Conservation (phyloP, 2,797 vertebrate species). For the Urosaurus nigricauda region DNA sequence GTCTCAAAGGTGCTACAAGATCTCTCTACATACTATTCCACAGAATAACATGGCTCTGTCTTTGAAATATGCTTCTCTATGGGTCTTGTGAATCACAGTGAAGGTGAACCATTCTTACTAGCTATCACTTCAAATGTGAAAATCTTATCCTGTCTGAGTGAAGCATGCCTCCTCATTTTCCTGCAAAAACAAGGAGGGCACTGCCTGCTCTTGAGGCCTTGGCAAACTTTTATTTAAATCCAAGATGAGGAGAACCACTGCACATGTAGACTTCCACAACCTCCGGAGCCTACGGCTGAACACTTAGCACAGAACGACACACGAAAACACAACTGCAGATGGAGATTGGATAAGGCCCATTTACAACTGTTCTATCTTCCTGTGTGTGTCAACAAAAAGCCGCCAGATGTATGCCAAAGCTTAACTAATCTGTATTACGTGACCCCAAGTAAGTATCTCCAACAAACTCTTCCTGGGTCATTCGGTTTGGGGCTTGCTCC, state of each 20-base stretch:
- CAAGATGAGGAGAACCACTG: background rate
- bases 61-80: background rate
- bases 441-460: background rate
- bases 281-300: background rate
- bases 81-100: background rate
- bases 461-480: background rate
- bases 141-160: background rate
- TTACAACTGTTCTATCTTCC: slow-evolving; percentile 7
- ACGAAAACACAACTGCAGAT: background rate
- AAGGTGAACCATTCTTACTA: background rate
- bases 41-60: too few relatives aligned
- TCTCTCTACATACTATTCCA: too few relatives aligned
- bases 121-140: background rate
- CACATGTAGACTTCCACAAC: background rate
- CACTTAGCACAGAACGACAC: too few relatives aligned
- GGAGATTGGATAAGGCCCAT: background rate
- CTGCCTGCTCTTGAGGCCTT: background rate
- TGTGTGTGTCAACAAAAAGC: background rate
- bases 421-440: slow-evolving; percentile 39
- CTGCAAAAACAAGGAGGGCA: background rate
- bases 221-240: background rate
- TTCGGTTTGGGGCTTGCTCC: background rate
- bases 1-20: too few relatives aligned
- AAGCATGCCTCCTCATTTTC: background rate
- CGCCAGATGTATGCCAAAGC: slow-evolving; percentile 3